Percentiles rank a stretch among this genome's conserved stretches.
Conservation (phyloP, 2,797 vertebrate species). For the Psittacula derbiana region DNA sequence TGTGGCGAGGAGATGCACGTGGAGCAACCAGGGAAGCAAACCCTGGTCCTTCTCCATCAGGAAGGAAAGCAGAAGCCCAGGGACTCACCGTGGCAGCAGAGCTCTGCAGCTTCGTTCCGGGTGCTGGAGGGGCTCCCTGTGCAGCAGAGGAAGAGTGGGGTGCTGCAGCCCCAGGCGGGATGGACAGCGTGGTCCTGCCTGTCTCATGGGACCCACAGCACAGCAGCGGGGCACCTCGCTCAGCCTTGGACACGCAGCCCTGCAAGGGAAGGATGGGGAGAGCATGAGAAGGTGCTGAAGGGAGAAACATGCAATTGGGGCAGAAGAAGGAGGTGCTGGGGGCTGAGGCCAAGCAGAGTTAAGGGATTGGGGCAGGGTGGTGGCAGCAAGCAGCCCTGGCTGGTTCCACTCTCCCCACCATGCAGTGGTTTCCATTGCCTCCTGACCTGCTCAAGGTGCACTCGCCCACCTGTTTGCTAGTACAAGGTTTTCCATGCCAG, state of each 20-base stretch:
- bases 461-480: background rate
- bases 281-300: background rate
- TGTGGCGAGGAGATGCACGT: fast-evolving
- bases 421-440: background rate
- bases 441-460: background rate
- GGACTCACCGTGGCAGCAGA: constrained; percentile 38
- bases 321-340: background rate
- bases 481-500: background rate
- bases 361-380: background rate
- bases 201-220: background rate
- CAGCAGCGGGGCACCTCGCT: background rate
- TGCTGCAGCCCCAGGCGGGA: background rate
- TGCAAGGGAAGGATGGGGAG: constrained; percentile 3
- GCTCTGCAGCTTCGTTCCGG: background rate
- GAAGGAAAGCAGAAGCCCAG: background rate
- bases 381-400: background rate
- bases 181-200: background rate
- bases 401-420: background rate
- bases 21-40: fast-evolving
- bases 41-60: background rate
- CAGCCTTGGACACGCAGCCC: background rate
- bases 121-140: background rate
- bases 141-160: background rate
- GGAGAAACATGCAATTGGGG: background rate
- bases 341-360: background rate